A percentile compares a stretch with the other conserved stretches of the same genome.
These are phyloP conservation scores for Drosophila paracracens DNA, from an alignment of 2,888 invertebrate genomes.

Conservation along the genomic window DNA sequence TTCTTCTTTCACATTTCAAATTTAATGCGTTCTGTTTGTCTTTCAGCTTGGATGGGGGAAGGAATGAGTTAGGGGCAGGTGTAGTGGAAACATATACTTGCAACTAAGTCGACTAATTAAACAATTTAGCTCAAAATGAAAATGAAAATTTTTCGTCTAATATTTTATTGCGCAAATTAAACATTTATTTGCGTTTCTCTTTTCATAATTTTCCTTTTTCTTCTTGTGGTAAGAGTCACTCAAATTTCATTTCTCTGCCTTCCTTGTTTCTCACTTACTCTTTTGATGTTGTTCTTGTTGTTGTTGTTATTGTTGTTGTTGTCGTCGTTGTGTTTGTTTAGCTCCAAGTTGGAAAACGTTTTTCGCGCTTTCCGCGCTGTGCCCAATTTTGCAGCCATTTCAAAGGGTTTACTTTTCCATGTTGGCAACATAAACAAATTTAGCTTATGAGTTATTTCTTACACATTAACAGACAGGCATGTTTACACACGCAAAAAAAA, in stretches of 20 bases:
- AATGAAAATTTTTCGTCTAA: slow-evolving; percentile 58
- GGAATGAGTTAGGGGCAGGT: too few species aligned
- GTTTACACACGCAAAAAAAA: background rate
- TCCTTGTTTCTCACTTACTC: background rate
- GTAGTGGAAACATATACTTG: slow-evolving; percentile 12
- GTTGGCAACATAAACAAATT: slow-evolving; percentile 40
- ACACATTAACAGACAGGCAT: background rate
- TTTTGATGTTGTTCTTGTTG: slow-evolving; percentile 13
- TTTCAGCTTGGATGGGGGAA: slow-evolving; percentile 42
- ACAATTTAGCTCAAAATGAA: slow-evolving; percentile 57
- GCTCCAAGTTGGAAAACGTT: slow-evolving; percentile 41
- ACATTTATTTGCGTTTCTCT: slow-evolving; percentile 38
- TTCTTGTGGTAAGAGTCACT: slow-evolving; percentile 25
- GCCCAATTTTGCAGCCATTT: slow-evolving; percentile 33
- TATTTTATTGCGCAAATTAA: slow-evolving; percentile 39
- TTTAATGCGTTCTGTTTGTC: slow-evolving; percentile 57
- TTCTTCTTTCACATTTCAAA: slow-evolving; percentile 51
- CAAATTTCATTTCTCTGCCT: slow-evolving; percentile 50
- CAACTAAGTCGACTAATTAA: slow-evolving; percentile 63
- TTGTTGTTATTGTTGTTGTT: slow-evolving; percentile 2
- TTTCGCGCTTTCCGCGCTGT: slow-evolving; percentile 9
- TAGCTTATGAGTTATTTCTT: slow-evolving; percentile 7
- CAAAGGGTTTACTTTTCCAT: slow-evolving; percentile 43
- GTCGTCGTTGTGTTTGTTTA: slow-evolving; percentile 41
- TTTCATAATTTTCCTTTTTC: slow-evolving; percentile 12